A percentile compares a stretch with the other conserved stretches of the same genome.
These are phyloP conservation scores for Habroteleia sp. DNA, from an alignment of 2,888 invertebrate genomes.

Conservation along the genomic window DNA sequence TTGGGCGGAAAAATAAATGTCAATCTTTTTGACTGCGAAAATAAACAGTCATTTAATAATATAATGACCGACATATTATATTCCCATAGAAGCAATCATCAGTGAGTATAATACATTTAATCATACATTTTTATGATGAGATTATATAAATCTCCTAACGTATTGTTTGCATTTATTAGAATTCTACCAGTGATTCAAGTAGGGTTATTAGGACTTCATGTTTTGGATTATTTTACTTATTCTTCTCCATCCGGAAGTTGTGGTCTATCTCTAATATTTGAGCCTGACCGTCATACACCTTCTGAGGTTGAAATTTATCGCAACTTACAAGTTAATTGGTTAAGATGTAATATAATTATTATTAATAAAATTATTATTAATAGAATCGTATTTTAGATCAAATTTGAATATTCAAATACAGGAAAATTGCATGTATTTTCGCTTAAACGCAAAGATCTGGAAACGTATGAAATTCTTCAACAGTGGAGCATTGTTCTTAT, in stretches of 20 bases:
- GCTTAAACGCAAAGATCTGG: conserved; percentile 71
- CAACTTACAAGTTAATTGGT: too few relatives aligned
- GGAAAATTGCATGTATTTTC: conserved; percentile 71
- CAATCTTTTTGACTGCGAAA: conserved; percentile 76
- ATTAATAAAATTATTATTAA: conserved; percentile 17
- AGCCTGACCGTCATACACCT: conserved; percentile 69
- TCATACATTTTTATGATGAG: not conserved
- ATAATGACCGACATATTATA: conserved; percentile 72
- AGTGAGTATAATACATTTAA: conserved; percentile 71
- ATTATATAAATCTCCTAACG: not conserved
- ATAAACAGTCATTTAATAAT: conserved; percentile 67
- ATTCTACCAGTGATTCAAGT: conserved; percentile 74
- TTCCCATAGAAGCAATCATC: conserved; percentile 76
- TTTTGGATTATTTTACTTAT: conserved; percentile 77
- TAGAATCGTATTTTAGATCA: conserved; percentile 65
- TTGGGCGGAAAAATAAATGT: conserved; percentile 73
- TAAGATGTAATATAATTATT: not conserved
- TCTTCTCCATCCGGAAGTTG: conserved; percentile 77
- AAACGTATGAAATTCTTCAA: conserved; percentile 70
- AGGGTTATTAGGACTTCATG: conserved; percentile 73
- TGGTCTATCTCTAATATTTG: conserved; percentile 74
- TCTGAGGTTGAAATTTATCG: conserved; percentile 69
- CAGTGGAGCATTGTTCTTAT: conserved; percentile 76
- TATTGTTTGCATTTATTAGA: conserved; percentile 62
- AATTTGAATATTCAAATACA: conserved; percentile 69